Evolutionary conservation across 1,140 invertebrate genomes (phyloP).

Genomic region (Cephus cinctus): DNA sequence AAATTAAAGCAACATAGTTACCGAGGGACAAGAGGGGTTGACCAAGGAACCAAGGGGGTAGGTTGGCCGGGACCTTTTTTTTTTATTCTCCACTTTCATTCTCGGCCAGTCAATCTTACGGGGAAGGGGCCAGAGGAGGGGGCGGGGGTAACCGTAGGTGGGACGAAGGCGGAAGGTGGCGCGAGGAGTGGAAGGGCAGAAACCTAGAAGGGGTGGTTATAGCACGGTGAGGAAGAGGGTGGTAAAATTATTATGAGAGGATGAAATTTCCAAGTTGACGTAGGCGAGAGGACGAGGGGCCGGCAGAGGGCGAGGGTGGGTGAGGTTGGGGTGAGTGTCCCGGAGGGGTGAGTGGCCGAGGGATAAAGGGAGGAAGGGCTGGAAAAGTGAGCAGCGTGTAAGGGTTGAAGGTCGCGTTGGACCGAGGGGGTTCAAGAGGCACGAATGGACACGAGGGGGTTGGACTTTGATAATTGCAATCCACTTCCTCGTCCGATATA

Average conservation of each 20-base stretch:
- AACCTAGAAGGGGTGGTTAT: no score
- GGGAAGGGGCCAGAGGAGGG: constrained; percentile 12
- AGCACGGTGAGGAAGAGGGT: no score
- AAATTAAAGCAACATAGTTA: constrained; percentile 16
- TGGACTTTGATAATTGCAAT: constrained; percentile 45
- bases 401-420: background rate
- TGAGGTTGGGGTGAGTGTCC: constrained; percentile 2
- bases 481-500: constrained; percentile 30
- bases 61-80: background rate
- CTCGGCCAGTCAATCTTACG: background rate
- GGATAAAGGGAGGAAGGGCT: constrained; percentile 6
- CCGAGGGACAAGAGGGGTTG: constrained; percentile 6
- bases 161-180: background rate
- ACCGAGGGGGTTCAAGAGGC: no score
- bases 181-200: no score
- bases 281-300: constrained; percentile 12
- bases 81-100: background rate
- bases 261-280: constrained; percentile 43
- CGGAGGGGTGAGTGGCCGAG: background rate
- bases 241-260: constrained; percentile 41
- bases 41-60: constrained; percentile 8
- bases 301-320: constrained; percentile 11
- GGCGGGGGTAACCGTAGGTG: background rate
- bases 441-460: constrained; percentile 7
- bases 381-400: constrained; percentile 8